Percentiles rank a stretch among this genome's conserved stretches.
Evolutionary conservation across 2,113 vertebrate genomes (phyloP).

Genomic region (Emydocephalus ijimae): DNA sequence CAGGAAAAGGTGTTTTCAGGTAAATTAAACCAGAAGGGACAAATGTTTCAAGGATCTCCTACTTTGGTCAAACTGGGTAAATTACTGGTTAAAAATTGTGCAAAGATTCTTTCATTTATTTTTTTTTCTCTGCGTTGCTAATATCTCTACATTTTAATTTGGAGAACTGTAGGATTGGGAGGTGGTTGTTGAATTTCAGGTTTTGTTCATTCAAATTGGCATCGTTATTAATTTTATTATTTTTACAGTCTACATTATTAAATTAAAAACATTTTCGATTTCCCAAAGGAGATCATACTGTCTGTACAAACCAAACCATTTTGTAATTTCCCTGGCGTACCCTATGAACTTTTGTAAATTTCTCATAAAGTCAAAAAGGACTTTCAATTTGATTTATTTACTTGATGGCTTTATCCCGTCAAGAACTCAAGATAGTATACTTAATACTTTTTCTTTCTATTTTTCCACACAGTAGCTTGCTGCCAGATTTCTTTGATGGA

Average conservation of each 20-base stretch:
- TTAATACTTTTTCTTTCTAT: neutral
- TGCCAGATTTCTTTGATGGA: neutral
- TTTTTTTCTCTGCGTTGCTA: neutral
- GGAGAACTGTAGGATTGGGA: neutral
- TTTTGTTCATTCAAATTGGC: neutral
- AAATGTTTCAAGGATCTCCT: neutral
- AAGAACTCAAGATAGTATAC: neutral
- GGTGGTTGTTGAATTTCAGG: neutral
- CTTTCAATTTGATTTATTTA: neutral
- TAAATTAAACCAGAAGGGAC: neutral
- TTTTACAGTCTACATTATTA: neutral
- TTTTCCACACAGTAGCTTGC: neutral
- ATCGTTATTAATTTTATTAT: neutral
- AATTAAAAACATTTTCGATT: neutral
- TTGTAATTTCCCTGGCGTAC: neutral
- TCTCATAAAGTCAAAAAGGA: neutral
- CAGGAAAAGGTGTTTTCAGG: neutral
- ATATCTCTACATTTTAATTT: neutral
- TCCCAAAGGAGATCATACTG: neutral
- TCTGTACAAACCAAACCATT: neutral
- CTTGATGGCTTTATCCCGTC: neutral
- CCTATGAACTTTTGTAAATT: neutral
- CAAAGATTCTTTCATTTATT: neutral
- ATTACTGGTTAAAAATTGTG: neutral
- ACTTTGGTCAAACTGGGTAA: neutral